These are phyloP conservation scores for Ginglymostoma cirratum DNA, from an alignment of 2,113 vertebrate genomes.

Conservation along the genomic window DNA sequence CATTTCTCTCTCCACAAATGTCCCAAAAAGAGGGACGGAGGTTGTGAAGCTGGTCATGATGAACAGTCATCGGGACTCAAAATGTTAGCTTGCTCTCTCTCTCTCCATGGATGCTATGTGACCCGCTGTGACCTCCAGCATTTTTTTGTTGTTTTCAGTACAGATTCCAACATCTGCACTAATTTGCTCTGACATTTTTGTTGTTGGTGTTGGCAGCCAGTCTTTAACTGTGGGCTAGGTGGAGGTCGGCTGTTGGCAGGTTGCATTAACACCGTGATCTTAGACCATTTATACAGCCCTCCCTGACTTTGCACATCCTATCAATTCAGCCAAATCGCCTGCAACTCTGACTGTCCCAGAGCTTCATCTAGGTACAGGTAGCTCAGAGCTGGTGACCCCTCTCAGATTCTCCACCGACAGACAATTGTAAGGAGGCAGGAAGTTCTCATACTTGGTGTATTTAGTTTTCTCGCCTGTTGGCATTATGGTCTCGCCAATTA, in stretches of 20 bases:
- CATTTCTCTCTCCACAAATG: background rate
- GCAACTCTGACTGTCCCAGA: background rate
- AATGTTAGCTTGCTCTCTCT: no score
- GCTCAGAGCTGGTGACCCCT: background rate
- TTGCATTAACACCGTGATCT: background rate
- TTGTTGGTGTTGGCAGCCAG: background rate
- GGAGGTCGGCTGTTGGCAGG: background rate
- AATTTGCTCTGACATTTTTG: no score
- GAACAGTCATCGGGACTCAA: no score
- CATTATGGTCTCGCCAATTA: background rate
- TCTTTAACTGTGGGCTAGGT: background rate
- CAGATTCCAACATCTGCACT: no score
- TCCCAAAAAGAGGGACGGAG: background rate
- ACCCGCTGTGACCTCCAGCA: no score
- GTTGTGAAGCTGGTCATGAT: background rate
- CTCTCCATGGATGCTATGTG: no score
- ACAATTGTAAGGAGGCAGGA: background rate
- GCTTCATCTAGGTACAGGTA: background rate
- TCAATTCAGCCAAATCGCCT: background rate
- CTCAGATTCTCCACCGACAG: background rate
- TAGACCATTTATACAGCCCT: background rate
- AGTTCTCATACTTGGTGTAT: background rate
- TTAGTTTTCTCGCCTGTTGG: background rate
- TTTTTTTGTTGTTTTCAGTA: no score
- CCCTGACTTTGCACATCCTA: background rate